These are phyloP conservation scores for Pseudochaenichthys georgianus DNA, from an alignment of 2,797 vertebrate species.

Conservation along the genomic window DNA sequence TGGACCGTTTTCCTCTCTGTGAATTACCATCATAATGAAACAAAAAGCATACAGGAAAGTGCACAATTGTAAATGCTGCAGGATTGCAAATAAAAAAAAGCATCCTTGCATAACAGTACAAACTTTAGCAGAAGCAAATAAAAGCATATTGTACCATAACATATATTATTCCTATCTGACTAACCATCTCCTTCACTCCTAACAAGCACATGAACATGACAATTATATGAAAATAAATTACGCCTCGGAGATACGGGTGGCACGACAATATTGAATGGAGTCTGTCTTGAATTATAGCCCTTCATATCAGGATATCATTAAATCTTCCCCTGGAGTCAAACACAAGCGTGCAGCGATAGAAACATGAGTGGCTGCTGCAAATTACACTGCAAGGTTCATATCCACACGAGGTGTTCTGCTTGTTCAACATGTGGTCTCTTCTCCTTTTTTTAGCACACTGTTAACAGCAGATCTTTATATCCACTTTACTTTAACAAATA, in stretches of 20 bases:
- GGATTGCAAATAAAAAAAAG: not conserved
- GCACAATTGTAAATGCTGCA: not conserved
- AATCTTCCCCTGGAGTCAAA: slow-evolving; percentile 77
- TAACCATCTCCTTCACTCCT: slow-evolving; percentile 38
- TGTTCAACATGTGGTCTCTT: slow-evolving; percentile 22
- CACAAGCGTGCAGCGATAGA: slow-evolving; percentile 51
- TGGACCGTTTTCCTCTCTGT: not conserved
- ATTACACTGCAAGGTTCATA: slow-evolving; percentile 51
- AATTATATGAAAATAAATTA: slow-evolving; percentile 70
- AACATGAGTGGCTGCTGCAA: slow-evolving; percentile 64
- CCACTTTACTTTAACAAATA: slow-evolving; percentile 17
- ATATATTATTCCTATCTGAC: slow-evolving; percentile 4
- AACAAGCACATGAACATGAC: slow-evolving; percentile 63
- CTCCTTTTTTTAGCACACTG: slow-evolving; percentile 10
- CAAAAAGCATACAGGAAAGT: not conserved
- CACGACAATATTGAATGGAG: slow-evolving; percentile 62
- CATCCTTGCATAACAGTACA: not conserved
- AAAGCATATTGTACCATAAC: slow-evolving; percentile 28
- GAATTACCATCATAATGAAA: not conserved
- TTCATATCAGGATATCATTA: slow-evolving; percentile 78
- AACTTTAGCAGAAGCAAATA: slow-evolving; percentile 16
- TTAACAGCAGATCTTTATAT: slow-evolving; percentile 7
- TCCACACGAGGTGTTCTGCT: slow-evolving; percentile 31
- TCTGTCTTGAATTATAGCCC: slow-evolving; percentile 74
- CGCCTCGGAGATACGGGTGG: slow-evolving; percentile 52